Conservation (phyloP, 2,888 invertebrate species). For the Galerucella nymphaeae region DNA sequence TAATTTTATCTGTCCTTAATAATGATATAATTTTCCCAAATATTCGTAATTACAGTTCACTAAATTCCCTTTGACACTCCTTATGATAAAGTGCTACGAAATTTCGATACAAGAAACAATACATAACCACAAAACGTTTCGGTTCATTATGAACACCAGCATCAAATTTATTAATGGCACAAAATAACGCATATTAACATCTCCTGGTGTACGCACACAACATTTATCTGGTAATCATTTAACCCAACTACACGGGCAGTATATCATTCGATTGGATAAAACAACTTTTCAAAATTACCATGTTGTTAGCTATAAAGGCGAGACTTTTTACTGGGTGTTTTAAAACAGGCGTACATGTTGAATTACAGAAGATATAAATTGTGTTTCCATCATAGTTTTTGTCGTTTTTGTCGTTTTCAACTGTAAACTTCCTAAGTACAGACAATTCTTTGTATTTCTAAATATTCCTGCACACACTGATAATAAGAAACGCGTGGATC, state of each 20-base stretch:
- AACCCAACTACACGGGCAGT: conserved; percentile 37
- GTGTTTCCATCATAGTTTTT: not conserved
- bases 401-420: no score
- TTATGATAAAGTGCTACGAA: conserved; percentile 28
- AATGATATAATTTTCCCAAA: conserved; percentile 19
- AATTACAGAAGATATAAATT: not conserved
- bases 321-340: not conserved
- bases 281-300: not conserved
- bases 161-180: conserved; percentile 49
- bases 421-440: no score
- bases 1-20: conserved; percentile 10
- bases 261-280: conserved; percentile 17
- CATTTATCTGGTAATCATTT: conserved; percentile 53
- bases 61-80: not conserved
- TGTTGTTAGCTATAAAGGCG: not conserved
- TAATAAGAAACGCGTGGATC: no score
- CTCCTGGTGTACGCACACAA: conserved; percentile 52
- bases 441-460: no score
- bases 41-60: conserved; percentile 11
- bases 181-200: conserved; percentile 53
- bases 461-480: no score
- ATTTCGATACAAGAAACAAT: conserved; percentile 32
- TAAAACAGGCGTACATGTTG: not conserved
- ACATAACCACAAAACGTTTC: conserved; percentile 35
- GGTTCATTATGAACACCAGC: conserved; percentile 37